Conservation (phyloP, 2,113 vertebrate species). For the Sinosuthora webbiana region DNA sequence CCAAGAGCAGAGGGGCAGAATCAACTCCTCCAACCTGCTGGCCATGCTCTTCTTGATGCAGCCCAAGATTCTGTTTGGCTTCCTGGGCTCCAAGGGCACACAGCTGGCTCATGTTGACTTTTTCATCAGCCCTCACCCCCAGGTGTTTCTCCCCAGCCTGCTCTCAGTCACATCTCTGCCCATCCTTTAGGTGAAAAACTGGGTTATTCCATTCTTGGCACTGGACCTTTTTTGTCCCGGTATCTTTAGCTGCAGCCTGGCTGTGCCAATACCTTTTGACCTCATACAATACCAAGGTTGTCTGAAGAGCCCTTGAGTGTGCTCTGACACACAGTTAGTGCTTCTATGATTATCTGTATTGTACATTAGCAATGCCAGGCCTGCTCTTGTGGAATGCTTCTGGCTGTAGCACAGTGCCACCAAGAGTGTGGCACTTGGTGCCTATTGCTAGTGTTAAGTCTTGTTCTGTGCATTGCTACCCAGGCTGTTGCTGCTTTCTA, state of each 20-base stretch:
- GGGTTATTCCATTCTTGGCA: background rate
- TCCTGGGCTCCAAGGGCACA: rapidly evolving
- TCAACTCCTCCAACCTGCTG: background rate
- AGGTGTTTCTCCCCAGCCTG: background rate
- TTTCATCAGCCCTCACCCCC: background rate
- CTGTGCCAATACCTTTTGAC: background rate
- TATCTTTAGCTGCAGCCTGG: background rate
- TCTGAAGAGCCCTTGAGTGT: background rate
- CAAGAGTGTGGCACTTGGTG: background rate
- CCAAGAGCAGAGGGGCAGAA: background rate
- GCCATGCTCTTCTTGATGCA: rapidly evolving
- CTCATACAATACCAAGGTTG: background rate
- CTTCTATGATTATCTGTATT: background rate
- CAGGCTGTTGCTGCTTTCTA: background rate
- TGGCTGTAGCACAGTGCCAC: constrained; percentile 18
- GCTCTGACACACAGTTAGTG: background rate
- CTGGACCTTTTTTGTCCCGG: background rate
- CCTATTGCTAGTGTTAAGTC: rapidly evolving
- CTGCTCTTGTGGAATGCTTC: background rate
- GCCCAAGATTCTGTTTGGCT: rapidly evolving
- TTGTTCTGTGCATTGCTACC: background rate
- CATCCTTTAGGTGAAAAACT: background rate
- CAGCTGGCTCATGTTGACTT: background rate
- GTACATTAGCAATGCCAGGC: background rate
- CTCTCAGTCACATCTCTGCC: background rate